phyloP scores from a whole-genome alignment of 2,113 vertebrate genomes.

The Tachuris rubrigastra region DNA sequence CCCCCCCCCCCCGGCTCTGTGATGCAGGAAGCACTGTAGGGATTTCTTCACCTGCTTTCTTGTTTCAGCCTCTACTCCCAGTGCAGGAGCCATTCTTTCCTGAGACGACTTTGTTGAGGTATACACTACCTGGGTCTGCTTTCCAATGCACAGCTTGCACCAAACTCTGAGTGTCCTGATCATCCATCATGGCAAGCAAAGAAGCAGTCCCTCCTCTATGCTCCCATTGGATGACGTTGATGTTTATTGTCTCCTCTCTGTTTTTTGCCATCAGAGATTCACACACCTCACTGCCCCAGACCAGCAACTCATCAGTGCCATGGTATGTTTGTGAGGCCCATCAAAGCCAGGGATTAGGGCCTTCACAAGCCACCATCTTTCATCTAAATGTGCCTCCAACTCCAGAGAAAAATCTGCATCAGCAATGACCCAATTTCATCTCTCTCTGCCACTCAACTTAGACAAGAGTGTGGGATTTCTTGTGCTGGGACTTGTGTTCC shows the following conservation, averaged over 20 bases:
- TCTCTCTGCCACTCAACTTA: background rate
- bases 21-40: background rate
- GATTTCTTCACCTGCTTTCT: background rate
- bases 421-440: conserved; percentile 1
- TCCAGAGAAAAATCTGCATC: background rate
- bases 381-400: background rate
- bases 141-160: background rate
- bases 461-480: conserved; percentile 27
- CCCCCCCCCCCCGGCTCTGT: background rate
- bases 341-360: background rate
- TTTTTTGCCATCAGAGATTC: background rate
- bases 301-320: background rate
- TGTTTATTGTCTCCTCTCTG: background rate
- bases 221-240: background rate
- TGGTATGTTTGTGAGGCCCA: background rate
- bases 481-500: conserved; percentile 6
- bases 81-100: background rate
- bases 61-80: background rate
- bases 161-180: background rate
- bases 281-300: background rate
- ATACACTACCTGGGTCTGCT: background rate
- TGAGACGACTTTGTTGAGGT: background rate
- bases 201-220: background rate
- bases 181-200: background rate
- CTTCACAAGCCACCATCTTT: conserved; percentile 8